Evolutionary conservation across 2,888 invertebrate species (phyloP).

Genomic region (Margaritifera margaritifera): DNA sequence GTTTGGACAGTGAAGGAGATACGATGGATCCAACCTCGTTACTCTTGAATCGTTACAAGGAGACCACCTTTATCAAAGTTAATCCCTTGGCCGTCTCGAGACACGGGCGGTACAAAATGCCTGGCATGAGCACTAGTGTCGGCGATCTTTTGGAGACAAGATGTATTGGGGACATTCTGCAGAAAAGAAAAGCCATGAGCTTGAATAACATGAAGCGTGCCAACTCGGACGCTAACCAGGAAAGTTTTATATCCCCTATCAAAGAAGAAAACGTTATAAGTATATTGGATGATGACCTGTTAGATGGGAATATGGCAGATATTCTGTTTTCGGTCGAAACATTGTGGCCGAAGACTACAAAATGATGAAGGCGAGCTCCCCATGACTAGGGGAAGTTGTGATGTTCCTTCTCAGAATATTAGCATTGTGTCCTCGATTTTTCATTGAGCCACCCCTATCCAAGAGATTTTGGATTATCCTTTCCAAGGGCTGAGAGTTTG

Average conservation of each 20-base stretch:
- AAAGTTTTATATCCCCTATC: slow-evolving; percentile 30
- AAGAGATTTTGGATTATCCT: too few species aligned
- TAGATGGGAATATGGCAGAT: slow-evolving; percentile 57
- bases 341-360: slow-evolving; percentile 45
- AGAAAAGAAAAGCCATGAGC: slow-evolving; percentile 47
- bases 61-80: slow-evolving; percentile 26
- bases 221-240: slow-evolving; percentile 24
- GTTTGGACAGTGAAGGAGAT: slow-evolving; percentile 13
- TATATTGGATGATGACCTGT: slow-evolving; percentile 50
- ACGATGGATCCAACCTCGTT: slow-evolving; percentile 14
- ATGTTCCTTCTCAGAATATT: too few species aligned
- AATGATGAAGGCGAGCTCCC: neutral
- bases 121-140: slow-evolving; percentile 34
- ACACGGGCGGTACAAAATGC: slow-evolving; percentile 19
- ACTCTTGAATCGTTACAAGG: slow-evolving; percentile 13
- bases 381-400: too few species aligned
- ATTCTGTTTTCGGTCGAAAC: slow-evolving; percentile 58
- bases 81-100: slow-evolving; percentile 5
- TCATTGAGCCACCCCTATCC: too few species aligned
- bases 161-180: slow-evolving; percentile 8
- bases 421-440: too few species aligned
- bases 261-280: slow-evolving; percentile 27
- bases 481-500: too few species aligned
- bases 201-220: slow-evolving; percentile 39
- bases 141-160: slow-evolving; percentile 29